Evolutionary conservation across 1,140 invertebrate genomes (phyloP).

Genomic region (Drosophila malerkotliana): DNA sequence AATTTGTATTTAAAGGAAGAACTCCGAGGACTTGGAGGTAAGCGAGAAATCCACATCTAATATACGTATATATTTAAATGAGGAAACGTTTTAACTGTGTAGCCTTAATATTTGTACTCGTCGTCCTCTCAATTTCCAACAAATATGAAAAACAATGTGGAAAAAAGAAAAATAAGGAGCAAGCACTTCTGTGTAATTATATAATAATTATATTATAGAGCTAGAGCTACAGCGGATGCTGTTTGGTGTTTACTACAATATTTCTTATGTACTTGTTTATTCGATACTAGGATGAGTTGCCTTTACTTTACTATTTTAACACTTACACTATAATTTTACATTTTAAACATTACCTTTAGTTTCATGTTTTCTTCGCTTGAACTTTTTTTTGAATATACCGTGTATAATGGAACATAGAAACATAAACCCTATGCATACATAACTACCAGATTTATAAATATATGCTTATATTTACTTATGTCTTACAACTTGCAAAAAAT

Average conservation of each 20-base stretch:
- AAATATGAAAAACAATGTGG: not conserved
- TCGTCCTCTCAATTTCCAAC: conserved; percentile 61
- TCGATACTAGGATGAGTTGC: conserved; percentile 38
- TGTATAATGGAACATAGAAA: conserved; percentile 54
- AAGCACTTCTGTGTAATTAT: conserved; percentile 19
- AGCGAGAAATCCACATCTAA: conserved; percentile 32
- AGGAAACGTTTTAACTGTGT: conserved; percentile 75
- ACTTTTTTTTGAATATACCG: conserved; percentile 8
- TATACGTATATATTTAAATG: conserved; percentile 53
- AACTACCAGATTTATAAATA: conserved; percentile 62
- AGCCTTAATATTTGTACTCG: conserved; percentile 71
- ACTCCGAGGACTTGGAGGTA: conserved; percentile 8
- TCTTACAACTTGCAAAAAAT: conserved; percentile 53
- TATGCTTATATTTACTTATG: conserved; percentile 70
- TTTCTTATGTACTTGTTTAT: conserved; percentile 48
- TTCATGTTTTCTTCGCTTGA: conserved; percentile 32
- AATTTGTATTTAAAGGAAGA: conserved; percentile 19
- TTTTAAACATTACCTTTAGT: conserved; percentile 26
- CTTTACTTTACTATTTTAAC: conserved; percentile 38
- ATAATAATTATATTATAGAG: conserved; percentile 23
- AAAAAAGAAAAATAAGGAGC: conserved; percentile 1
- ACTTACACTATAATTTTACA: conserved; percentile 19
- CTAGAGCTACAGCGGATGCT: conserved; percentile 18
- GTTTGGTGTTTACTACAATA: conserved; percentile 52
- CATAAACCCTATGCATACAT: conserved; percentile 44